These are phyloP conservation scores for Aelia acuminata DNA, from an alignment of 2,888 invertebrate species.

Conservation along the genomic window DNA sequence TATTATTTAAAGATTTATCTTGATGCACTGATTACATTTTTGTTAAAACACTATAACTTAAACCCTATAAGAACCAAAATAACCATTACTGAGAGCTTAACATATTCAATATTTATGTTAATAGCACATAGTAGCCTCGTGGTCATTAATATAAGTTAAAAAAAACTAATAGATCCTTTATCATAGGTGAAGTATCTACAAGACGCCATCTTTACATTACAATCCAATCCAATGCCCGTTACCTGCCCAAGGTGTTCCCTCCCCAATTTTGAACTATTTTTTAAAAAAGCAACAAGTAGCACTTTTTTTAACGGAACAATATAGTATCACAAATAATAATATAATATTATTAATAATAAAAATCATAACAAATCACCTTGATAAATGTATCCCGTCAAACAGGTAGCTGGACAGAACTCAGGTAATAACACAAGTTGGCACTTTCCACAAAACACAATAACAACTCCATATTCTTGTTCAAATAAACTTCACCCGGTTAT, in stretches of 20 bases:
- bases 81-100: not conserved
- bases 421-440: conserved; percentile 66
- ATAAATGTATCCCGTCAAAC: conserved; percentile 65
- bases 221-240: conserved; percentile 64
- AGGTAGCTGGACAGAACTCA: conserved; percentile 65
- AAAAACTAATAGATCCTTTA: conserved; percentile 57
- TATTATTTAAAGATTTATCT: not conserved
- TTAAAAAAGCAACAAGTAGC: conserved; percentile 21
- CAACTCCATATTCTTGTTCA: conserved; percentile 64
- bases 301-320: not conserved
- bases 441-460: conserved; percentile 64
- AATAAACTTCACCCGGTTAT: conserved; percentile 8
- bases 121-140: not conserved
- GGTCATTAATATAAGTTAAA: not conserved
- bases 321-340: conserved; percentile 35
- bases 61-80: not conserved
- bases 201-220: conserved; percentile 66
- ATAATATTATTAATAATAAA: not conserved
- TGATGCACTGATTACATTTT: not conserved
- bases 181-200: conserved; percentile 38
- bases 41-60: not conserved
- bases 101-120: not conserved
- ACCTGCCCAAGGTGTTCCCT: conserved; percentile 65
- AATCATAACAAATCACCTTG: conserved; percentile 49
- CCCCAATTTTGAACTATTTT: conserved; percentile 50